These are phyloP conservation scores for Saccopteryx bilineata DNA, from an alignment of 2,113 vertebrate species.

Conservation along the genomic window DNA sequence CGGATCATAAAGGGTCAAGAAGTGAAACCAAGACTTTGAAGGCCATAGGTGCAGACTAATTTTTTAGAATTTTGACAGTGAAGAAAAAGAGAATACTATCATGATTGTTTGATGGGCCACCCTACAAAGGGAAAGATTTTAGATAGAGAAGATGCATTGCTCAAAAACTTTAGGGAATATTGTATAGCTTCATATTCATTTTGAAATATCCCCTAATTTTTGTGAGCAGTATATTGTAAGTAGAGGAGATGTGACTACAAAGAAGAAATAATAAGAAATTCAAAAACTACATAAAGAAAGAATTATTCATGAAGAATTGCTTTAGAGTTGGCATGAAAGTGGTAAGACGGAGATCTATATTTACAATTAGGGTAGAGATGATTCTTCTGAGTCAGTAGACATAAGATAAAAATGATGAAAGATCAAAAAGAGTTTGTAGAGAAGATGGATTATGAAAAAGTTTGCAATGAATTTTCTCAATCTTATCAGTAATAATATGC, in stretches of 20 bases:
- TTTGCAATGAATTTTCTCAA: neutral
- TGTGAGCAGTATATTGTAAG: neutral
- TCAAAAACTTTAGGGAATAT: no score
- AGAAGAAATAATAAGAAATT: conserved; percentile 35
- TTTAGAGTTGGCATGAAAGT: conserved; percentile 44
- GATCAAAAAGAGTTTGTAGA: neutral
- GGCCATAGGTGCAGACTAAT: neutral
- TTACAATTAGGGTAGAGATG: conserved; percentile 16
- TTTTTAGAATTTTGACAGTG: conserved; percentile 12
- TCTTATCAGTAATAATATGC: neutral
- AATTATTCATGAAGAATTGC: conserved; percentile 46
- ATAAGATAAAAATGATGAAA: neutral
- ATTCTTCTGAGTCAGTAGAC: conserved; percentile 36
- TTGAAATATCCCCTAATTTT: no score
- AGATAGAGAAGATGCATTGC: neutral
- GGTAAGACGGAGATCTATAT: conserved; percentile 36
- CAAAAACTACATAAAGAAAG: neutral
- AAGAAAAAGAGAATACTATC: neutral
- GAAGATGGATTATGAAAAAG: neutral
- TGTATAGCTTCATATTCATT: no score
- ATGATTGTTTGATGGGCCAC: neutral
- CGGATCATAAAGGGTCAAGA: neutral
- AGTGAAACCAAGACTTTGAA: neutral
- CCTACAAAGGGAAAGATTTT: neutral
- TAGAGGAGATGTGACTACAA: neutral